These are phyloP conservation scores for Grapholita molesta DNA, from an alignment of 1,140 invertebrate species.

Conservation along the genomic window DNA sequence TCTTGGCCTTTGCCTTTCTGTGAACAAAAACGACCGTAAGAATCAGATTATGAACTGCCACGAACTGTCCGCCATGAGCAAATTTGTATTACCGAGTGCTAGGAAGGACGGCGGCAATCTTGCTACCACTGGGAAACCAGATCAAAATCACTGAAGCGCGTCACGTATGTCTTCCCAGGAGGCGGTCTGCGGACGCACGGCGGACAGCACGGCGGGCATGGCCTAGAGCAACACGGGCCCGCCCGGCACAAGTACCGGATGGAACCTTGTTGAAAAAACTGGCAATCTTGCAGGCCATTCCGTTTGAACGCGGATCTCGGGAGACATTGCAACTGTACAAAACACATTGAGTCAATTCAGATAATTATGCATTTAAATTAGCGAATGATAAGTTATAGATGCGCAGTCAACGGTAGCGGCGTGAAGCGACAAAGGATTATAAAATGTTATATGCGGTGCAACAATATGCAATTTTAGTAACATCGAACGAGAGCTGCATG, in stretches of 20 bases:
- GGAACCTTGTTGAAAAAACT: constrained; percentile 71
- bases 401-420: no score
- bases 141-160: constrained; percentile 70
- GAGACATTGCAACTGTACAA: constrained; percentile 66
- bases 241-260: constrained; percentile 70
- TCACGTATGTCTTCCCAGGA: constrained; percentile 68
- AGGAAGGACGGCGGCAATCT: constrained; percentile 26
- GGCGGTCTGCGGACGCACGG: constrained; percentile 67
- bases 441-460: no score
- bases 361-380: no score
- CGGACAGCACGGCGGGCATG: constrained; percentile 63
- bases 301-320: constrained; percentile 75
- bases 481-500: no score
- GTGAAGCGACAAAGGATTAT: no score
- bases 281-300: constrained; percentile 72
- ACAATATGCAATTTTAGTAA: no score
- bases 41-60: constrained; percentile 1
- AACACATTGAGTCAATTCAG: constrained; percentile 22
- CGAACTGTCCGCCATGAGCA: constrained; percentile 48
- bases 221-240: constrained; percentile 47
- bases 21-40: constrained; percentile 24
- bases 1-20: constrained; percentile 47
- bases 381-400: no score
- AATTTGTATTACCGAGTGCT: constrained; percentile 44
- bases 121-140: constrained; percentile 66